Percentiles rank a stretch among this genome's conserved stretches.
Evolutionary conservation across 2,797 vertebrate genomes (phyloP).

Genomic region (Centroberyx gerrardi): DNA sequence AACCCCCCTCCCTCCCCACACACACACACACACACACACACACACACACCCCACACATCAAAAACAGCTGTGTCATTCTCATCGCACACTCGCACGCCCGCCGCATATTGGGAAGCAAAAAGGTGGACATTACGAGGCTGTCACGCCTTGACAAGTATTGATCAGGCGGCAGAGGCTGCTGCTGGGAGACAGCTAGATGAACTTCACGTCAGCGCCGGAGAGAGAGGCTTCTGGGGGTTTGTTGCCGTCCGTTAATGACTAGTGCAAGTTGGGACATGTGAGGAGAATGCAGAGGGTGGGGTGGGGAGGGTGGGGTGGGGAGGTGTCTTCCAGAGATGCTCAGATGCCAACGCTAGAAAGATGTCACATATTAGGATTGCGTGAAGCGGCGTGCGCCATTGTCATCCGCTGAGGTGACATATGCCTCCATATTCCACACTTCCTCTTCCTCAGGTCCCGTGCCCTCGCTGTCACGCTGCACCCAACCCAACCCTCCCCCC

Average conservation of each 20-base stretch:
- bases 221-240: conserved; percentile 11
- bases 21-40: neutral
- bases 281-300: neutral
- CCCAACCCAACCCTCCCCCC: neutral
- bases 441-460: conserved; percentile 33
- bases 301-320: neutral
- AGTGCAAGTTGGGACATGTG: conserved; percentile 19
- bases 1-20: neutral
- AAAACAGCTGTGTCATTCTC: conserved; percentile 37
- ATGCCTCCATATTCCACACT: conserved; percentile 57
- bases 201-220: conserved; percentile 23
- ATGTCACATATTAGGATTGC: conserved; percentile 52
- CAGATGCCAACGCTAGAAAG: conserved; percentile 44
- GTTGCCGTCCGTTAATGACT: conserved; percentile 41
- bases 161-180: conserved; percentile 35
- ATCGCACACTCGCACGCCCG: neutral
- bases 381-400: neutral
- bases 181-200: conserved; percentile 37
- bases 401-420: conserved; percentile 60
- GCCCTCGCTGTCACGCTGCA: conserved; percentile 33
- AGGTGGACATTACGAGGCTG: conserved; percentile 50
- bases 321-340: conserved; percentile 10
- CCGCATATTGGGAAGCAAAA: conserved; percentile 49
- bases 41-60: conserved; percentile 9
- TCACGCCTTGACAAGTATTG: conserved; percentile 62